These are phyloP conservation scores for Heliconius sara DNA, from an alignment of 2,888 invertebrate species.

Conservation along the genomic window DNA sequence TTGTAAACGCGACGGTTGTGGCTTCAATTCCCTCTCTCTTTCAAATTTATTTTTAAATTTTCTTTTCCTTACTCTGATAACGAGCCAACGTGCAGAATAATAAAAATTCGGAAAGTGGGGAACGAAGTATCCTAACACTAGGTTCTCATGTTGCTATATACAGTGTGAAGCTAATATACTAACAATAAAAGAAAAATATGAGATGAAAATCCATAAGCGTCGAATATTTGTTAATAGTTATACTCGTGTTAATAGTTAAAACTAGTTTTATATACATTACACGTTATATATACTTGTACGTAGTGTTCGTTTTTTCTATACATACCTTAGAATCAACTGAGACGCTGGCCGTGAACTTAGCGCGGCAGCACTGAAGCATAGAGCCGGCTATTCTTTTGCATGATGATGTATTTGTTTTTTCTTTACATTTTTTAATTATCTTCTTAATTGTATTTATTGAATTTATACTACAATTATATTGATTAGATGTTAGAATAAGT, in stretches of 20 bases:
- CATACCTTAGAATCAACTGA: neutral
- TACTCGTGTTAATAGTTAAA: neutral
- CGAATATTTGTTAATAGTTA: neutral
- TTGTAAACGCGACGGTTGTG: neutral
- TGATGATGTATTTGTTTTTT: conserved; percentile 29
- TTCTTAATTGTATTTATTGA: neutral
- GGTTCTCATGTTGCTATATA: neutral
- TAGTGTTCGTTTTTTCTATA: neutral
- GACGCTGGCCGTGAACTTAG: conserved; percentile 42
- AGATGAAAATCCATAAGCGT: neutral
- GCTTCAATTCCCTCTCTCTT: neutral
- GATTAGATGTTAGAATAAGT: neutral
- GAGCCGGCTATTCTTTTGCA: conserved; percentile 40
- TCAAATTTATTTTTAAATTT: no score
- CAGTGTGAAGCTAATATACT: no score
- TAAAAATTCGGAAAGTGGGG: neutral
- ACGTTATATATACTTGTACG: neutral
- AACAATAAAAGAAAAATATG: no score
- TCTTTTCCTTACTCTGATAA: neutral
- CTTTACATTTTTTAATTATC: conserved; percentile 11
- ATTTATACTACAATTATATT: neutral
- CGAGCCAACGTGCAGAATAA: neutral
- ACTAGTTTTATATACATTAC: neutral
- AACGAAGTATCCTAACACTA: neutral
- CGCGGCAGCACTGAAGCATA: conserved; percentile 35